A percentile compares a stretch with the other conserved stretches of the same genome.
phyloP scores from a whole-genome alignment of 2,797 vertebrate species.

The Eulemur albifrons region DNA sequence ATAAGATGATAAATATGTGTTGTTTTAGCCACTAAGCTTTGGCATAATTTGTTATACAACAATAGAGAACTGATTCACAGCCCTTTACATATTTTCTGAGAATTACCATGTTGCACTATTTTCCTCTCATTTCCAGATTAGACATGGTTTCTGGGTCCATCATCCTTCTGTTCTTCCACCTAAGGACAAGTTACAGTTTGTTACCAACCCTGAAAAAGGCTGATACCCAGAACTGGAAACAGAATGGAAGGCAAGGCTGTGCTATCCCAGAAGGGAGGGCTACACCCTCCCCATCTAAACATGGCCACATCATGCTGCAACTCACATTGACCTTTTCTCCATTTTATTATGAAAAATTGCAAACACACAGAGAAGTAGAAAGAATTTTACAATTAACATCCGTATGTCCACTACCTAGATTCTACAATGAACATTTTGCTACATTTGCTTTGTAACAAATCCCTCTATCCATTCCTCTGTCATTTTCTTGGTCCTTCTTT shows the following conservation, averaged over 20 bases:
- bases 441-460: not conserved
- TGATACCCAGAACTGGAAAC: not conserved
- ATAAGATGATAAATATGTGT: not conserved
- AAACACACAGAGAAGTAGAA: not conserved
- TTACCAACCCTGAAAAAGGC: not conserved
- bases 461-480: not conserved
- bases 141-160: not conserved
- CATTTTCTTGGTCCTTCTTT: not conserved
- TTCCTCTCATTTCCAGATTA: conserved; percentile 31
- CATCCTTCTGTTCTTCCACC: not conserved
- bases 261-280: not conserved
- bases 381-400: not conserved
- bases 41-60: not conserved
- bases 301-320: too few relatives aligned
- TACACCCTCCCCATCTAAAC: not conserved
- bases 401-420: not conserved
- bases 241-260: not conserved
- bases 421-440: not conserved
- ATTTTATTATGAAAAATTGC: conserved; percentile 1
- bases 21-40: not conserved
- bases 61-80: not conserved
- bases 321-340: not conserved
- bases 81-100: not conserved
- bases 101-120: not conserved
- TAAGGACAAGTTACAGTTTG: not conserved